phyloP scores from a whole-genome alignment of 2,888 invertebrate genomes.

The Ormyrus rosae region DNA sequence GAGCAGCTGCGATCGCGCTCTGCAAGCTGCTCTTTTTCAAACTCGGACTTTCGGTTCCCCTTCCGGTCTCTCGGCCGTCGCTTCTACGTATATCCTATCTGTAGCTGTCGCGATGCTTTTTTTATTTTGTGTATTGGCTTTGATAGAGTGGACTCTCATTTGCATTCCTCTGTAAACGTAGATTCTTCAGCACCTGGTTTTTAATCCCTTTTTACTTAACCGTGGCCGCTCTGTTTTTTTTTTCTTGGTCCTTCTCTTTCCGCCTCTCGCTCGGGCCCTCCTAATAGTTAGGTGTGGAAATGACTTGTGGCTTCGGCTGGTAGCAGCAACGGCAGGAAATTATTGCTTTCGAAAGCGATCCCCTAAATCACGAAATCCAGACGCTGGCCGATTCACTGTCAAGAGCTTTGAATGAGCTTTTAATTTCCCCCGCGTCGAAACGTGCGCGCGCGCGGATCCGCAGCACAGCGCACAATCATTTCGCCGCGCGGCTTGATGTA shows the following conservation, averaged over 20 bases:
- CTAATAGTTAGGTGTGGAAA: slow-evolving; percentile 75
- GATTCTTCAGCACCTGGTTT: too few species aligned
- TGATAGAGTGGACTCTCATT: slow-evolving; percentile 8
- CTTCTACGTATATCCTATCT: too few species aligned
- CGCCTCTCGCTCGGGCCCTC: slow-evolving; percentile 35
- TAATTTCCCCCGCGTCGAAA: slow-evolving; percentile 57
- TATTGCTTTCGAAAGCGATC: slow-evolving; percentile 69
- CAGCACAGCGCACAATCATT: slow-evolving; percentile 11
- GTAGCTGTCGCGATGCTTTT: too few species aligned
- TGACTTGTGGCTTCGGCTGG: slow-evolving; percentile 72
- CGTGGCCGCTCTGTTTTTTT: slow-evolving; percentile 1
- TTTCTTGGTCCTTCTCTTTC: not conserved
- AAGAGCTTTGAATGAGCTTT: slow-evolving; percentile 60
- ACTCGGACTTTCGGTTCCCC: too few species aligned
- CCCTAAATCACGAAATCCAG: slow-evolving; percentile 68
- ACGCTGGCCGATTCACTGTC: slow-evolving; percentile 55
- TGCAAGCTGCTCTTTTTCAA: slow-evolving; percentile 61
- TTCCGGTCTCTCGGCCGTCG: too few species aligned
- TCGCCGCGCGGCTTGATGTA: not conserved
- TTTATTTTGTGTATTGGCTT: not conserved
- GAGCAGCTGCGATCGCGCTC: slow-evolving; percentile 60
- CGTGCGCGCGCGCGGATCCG: too few species aligned
- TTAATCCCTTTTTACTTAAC: slow-evolving; percentile 42
- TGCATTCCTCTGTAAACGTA: not conserved
- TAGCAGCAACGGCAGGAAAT: slow-evolving; percentile 68